A percentile compares a stretch with the other conserved stretches of the same genome.
phyloP scores from a whole-genome alignment of 2,113 vertebrate species.

The Forbesichthys papilliferus region DNA sequence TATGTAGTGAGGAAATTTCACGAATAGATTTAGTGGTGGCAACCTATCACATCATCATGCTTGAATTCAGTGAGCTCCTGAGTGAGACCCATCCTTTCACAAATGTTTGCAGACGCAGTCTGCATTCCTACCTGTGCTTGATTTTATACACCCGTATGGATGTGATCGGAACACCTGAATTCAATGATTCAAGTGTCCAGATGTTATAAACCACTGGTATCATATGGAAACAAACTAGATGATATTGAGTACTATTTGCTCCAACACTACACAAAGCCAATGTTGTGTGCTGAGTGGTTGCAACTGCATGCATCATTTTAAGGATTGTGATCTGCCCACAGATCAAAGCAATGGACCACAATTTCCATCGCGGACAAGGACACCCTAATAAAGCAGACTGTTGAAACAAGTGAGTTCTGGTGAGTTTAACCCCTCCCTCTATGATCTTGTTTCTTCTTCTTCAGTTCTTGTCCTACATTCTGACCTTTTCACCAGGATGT shows the following conservation, averaged over 20 bases:
- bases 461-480: conserved; percentile 7
- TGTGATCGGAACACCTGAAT: too few species aligned
- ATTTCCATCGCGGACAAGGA: conserved; percentile 82
- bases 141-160: too few species aligned
- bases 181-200: neutral
- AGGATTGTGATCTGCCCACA: conserved; percentile 46
- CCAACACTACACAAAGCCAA: neutral
- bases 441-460: neutral
- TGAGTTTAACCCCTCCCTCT: conserved; percentile 59
- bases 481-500: conserved; percentile 82
- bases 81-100: too few species aligned
- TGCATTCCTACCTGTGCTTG: too few species aligned
- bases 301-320: too few species aligned
- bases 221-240: neutral
- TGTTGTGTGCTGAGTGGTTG: too few species aligned
- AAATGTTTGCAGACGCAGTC: too few species aligned
- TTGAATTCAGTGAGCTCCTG: too few species aligned
- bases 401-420: conserved; percentile 93
- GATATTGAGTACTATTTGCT: neutral
- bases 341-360: conserved; percentile 87
- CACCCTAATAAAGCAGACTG: conserved; percentile 84
- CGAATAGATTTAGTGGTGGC: too few species aligned
- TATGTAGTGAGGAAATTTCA: too few species aligned
- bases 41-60: too few species aligned
- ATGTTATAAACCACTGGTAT: neutral